Evolutionary conservation across 2,888 invertebrate species (phyloP).

Genomic region (Sycophila texana): DNA sequence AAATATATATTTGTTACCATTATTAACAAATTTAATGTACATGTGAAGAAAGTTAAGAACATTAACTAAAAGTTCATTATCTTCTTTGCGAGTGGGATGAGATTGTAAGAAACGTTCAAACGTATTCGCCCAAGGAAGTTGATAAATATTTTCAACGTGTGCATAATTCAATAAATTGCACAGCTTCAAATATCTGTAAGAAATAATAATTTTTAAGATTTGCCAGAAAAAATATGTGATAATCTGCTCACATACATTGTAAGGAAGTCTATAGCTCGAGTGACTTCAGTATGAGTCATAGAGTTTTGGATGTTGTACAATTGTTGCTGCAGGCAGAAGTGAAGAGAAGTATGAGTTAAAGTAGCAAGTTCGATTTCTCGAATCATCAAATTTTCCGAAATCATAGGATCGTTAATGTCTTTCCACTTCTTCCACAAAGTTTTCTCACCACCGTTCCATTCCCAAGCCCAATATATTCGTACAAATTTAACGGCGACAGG

Average conservation of each 20-base stretch:
- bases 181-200: slow-evolving; percentile 75
- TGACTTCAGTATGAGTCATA: slow-evolving; percentile 79
- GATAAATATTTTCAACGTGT: slow-evolving; percentile 71
- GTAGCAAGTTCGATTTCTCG: slow-evolving; percentile 75
- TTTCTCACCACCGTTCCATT: slow-evolving; percentile 66
- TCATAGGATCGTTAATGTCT: slow-evolving; percentile 61
- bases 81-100: slow-evolving; percentile 82
- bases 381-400: slow-evolving; percentile 64
- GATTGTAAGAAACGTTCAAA: slow-evolving; percentile 80
- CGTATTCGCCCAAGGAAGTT: slow-evolving; percentile 81
- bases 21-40: slow-evolving; percentile 65
- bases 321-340: slow-evolving; percentile 77
- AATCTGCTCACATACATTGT: slow-evolving; percentile 76
- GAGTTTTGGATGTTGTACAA: slow-evolving; percentile 81
- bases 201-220: slow-evolving; percentile 5
- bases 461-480: slow-evolving; percentile 70
- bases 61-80: slow-evolving; percentile 79
- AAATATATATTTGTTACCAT: slow-evolving; percentile 59
- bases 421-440: slow-evolving; percentile 64
- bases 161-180: slow-evolving; percentile 72
- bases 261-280: slow-evolving; percentile 78
- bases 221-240: not conserved
- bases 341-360: slow-evolving; percentile 78
- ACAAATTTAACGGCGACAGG: slow-evolving; percentile 63
- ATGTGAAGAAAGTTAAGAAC: slow-evolving; percentile 74